phyloP scores from a whole-genome alignment of 2,888 invertebrate genomes.

The Dioctria rufipes region DNA sequence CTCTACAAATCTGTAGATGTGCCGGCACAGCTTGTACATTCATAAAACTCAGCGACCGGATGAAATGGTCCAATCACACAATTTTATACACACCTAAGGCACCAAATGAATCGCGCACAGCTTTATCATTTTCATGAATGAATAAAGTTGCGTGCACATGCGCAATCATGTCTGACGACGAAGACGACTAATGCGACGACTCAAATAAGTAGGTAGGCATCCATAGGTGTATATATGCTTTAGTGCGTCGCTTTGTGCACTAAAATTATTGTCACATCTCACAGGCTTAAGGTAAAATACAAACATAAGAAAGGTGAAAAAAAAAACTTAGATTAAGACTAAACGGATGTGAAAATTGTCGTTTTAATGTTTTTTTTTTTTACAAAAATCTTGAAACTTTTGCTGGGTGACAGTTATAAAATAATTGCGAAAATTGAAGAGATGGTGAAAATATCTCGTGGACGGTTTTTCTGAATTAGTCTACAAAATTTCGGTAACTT shows the following conservation, averaged over 20 bases:
- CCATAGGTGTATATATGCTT: background rate
- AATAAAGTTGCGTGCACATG: constrained; percentile 50
- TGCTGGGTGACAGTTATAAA: constrained; percentile 7
- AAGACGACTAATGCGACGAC: no score
- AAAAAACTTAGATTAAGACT: constrained; percentile 6
- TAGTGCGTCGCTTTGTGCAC: background rate
- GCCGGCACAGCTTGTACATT: background rate
- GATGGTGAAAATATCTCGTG: constrained; percentile 6
- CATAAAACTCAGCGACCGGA: constrained; percentile 30
- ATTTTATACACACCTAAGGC: constrained; percentile 21
- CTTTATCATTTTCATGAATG: constrained; percentile 49
- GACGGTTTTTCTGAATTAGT: constrained; percentile 11
- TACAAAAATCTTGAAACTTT: constrained; percentile 13
- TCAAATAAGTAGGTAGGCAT: background rate
- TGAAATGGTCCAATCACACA: constrained; percentile 37
- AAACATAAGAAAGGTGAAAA: constrained; percentile 1
- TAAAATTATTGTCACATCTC: constrained; percentile 3
- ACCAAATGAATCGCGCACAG: constrained; percentile 26
- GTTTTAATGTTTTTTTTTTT: constrained; percentile 8
- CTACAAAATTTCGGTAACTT: background rate
- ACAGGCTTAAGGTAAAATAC: constrained; percentile 14
- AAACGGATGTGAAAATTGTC: constrained; percentile 51
- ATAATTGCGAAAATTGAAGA: constrained; percentile 21
- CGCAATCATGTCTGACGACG: constrained; percentile 46
- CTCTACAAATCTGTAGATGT: no score